Evolutionary conservation across 2,113 vertebrate species (phyloP).

Genomic region (Apteryx owenii): DNA sequence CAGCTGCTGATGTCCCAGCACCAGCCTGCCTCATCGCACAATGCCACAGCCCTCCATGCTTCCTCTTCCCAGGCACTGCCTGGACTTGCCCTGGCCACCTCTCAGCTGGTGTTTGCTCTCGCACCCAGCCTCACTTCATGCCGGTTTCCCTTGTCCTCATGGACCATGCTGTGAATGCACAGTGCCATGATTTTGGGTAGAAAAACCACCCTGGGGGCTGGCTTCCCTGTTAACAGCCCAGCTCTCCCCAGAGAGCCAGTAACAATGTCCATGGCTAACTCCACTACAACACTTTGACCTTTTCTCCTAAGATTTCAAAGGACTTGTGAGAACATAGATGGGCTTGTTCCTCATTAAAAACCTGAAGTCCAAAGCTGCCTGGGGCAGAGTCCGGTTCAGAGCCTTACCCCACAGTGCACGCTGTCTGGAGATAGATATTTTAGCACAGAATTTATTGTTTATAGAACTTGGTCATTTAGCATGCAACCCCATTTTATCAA

Average conservation of each 20-base stretch:
- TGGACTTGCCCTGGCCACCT: neutral
- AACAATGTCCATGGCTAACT: fast-evolving
- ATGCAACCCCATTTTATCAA: constrained; percentile 19
- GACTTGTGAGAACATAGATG: neutral
- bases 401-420: neutral
- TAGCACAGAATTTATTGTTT: constrained; percentile 27
- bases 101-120: neutral
- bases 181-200: neutral
- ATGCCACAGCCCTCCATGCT: neutral
- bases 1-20: neutral
- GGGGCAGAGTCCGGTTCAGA: neutral
- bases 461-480: neutral
- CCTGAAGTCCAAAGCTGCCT: neutral
- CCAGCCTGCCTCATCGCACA: neutral
- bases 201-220: neutral
- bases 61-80: neutral
- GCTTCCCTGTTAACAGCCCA: neutral
- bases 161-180: neutral
- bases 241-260: neutral
- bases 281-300: neutral
- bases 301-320: neutral
- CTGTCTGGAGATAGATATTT: constrained; percentile 10
- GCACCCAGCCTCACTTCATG: neutral
- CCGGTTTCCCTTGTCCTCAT: neutral
- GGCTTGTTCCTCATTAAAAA: neutral